Conservation (phyloP, 2,797 vertebrate genomes). For the Myotis planiceps region DNA sequence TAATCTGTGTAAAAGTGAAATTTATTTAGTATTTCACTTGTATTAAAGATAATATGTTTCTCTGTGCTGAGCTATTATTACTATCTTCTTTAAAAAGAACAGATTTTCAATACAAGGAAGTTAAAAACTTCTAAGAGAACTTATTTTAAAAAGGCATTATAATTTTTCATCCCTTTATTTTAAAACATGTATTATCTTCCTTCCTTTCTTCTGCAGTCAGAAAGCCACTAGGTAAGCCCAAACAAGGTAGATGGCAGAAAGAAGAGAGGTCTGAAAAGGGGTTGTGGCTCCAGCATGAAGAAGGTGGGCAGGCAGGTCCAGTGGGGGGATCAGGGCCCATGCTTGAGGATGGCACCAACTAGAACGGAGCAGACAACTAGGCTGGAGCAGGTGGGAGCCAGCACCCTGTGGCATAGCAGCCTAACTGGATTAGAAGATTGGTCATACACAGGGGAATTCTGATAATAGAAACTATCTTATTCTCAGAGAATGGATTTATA, state of each 20-base stretch:
- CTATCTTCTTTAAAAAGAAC: neutral
- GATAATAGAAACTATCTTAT: neutral
- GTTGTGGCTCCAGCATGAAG: neutral
- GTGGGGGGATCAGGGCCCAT: neutral
- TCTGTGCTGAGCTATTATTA: neutral
- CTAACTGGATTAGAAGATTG: neutral
- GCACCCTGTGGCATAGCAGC: neutral
- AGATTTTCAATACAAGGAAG: slow-evolving; percentile 20
- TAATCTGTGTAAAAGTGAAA: slow-evolving; percentile 29
- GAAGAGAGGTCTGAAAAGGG: neutral
- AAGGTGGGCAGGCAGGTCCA: neutral
- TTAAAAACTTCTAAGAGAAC: slow-evolving; percentile 14
- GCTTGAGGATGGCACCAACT: neutral
- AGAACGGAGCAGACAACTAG: neutral
- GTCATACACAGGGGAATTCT: neutral
- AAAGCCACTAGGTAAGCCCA: neutral
- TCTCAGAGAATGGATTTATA: neutral
- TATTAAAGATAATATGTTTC: slow-evolving; percentile 5
- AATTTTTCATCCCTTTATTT: neutral
- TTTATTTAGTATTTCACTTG: slow-evolving; percentile 16
- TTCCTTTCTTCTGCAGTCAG: slow-evolving; percentile 18
- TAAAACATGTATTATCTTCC: neutral
- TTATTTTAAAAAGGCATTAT: slow-evolving; percentile 19
- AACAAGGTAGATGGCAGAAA: neutral
- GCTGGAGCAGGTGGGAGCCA: neutral